Base-by-base conservation (phyloP, 2,113 vertebrate genomes). In the Syngnathus floridae region DNA sequence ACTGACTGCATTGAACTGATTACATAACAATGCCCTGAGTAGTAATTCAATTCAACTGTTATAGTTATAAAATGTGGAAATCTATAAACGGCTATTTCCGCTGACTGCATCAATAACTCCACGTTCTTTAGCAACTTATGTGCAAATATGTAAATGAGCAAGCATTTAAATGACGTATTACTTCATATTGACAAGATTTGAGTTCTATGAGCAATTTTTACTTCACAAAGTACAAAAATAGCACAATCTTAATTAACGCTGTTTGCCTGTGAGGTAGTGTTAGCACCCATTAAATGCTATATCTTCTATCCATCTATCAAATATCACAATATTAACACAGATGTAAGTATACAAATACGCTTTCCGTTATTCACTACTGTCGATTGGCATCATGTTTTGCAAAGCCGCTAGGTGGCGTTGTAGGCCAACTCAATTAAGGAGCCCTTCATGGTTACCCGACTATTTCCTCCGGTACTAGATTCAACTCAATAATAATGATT, bases 341-440 rank as follows among this genome's bases (percentile, higher is more conserved):
- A 14, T 5, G 17, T 46, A 9, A 46, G 8, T 46, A 5, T 17
- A 17, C 14, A 46, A 46, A 4, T 13, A 4, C 5, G 14, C 14
- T 46, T 46, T 46, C 13, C 14, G 5, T 46, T 46, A 46, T 46
- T 45, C 14, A 16, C 14, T 46, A 6, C 45, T 17, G 2, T 16
- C 4, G 14, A 16, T 46, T 16, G 45, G 14, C 14, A 46, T 46
- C 45, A 37, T 58, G 17, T 60, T 16, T 3, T 14, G 16, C 3
- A 43, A 56, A 31, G 38, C 59, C 59, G 21, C 40, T 43, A 43
- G 59, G 8, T 61, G 59, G 59, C 59, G 38, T 12, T 61, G 21
- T 61, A 16, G 40, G 38, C 22, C 40, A 61, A 26, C 13, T 26
- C 40, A 61, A 26, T 7, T 26, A 26, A 43, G 11, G 21, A 61